Percentiles rank a stretch among this genome's conserved stretches.
These are phyloP conservation scores for Hyperopisus bebe DNA, from an alignment of 2,113 vertebrate species.

Conservation along the genomic window DNA sequence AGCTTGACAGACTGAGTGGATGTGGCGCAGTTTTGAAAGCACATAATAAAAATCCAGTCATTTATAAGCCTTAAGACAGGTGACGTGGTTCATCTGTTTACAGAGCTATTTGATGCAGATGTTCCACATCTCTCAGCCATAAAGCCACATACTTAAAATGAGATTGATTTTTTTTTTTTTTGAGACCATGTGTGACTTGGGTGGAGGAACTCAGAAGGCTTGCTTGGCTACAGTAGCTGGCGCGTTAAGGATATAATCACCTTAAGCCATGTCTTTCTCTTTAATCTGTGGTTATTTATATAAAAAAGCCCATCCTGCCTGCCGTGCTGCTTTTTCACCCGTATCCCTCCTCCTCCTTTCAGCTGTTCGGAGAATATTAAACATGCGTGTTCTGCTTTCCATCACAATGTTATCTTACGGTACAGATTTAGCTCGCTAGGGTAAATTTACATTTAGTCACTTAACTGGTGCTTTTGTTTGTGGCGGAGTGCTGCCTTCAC, in stretches of 20 bases:
- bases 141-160: background rate
- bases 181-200: background rate
- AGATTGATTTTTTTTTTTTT: background rate
- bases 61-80: background rate
- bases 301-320: background rate
- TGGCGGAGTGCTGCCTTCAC: background rate
- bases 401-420: background rate
- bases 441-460: conserved; percentile 6
- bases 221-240: background rate
- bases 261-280: background rate
- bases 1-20: background rate
- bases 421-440: background rate
- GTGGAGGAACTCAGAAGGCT: background rate
- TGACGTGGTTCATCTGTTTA: background rate
- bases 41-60: background rate
- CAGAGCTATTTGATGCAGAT: background rate
- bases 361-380: background rate
- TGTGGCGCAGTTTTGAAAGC: background rate
- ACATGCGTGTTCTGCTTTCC: background rate
- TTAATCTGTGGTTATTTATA: background rate
- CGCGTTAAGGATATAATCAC: background rate
- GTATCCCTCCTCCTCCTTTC: background rate
- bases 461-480: background rate
- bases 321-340: background rate
- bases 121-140: background rate